Base-by-base conservation (phyloP, 2,888 invertebrate genomes). In the Antitype chi region DNA sequence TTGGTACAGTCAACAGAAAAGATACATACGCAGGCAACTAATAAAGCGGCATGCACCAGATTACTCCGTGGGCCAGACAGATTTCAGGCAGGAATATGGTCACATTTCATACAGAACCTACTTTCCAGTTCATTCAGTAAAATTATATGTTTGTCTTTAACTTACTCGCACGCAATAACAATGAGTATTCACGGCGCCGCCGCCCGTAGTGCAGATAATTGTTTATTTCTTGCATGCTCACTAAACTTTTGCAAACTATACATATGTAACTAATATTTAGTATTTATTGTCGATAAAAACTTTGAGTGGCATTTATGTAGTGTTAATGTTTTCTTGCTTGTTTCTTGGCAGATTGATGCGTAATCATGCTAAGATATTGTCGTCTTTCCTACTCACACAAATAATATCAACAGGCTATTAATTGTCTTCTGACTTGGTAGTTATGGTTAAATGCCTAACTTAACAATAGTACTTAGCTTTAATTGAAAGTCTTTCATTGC, bases 271-370 rank as follows among this genome's bases (percentile, higher is more conserved):
- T n/a, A 32, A 47, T 5, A 20, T 28, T 28, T 17, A 7, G 0
- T 49, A 57, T 64, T 43, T 59, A 76, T 0, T 49, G 52, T 28
- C 43, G 2, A 20, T 57, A 43, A 66, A 52, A n/a, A 66, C 8
- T 9, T 47, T 67, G 59, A 23, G 8, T 78, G 59, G 25, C n/a
- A 78, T 67, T 76, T 47, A 52, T 43, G 15, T 28, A n/a, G 20
- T 76, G 32, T 47, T 47, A 13, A 53, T 67, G 13, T 76, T 78
- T 25, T 57, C 5, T 38, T 76, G 52, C 7, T 52, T 23, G n/a
- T 66, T 68, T 53, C 47, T 60, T 78, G 32, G 49, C 49, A 64
- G 55, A 17, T 25, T 23, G 9, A 76, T 69, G 52, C 53, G 53
- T 69, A 53, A 25, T 47, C 11, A 53, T 49, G 23, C 25, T 23